Percentiles rank a stretch among this genome's conserved stretches.
Conservation (phyloP, 1,140 invertebrate species). For the Drosophila leontia region DNA sequence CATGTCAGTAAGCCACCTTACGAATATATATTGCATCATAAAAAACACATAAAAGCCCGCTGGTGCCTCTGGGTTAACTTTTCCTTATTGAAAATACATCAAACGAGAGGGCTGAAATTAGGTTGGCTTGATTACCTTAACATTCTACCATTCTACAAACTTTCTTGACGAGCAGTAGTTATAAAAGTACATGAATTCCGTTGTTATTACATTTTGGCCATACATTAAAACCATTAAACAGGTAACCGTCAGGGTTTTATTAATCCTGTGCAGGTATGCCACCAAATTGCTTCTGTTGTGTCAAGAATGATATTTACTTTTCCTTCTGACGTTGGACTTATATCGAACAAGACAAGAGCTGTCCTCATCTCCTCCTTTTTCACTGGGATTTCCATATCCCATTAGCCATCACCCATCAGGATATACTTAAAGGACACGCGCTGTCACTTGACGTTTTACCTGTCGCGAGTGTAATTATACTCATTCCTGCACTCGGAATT, state of each 20-base stretch:
- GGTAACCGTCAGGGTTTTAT: constrained; percentile 2
- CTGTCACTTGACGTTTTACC: constrained; percentile 57
- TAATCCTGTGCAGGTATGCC: constrained; percentile 5
- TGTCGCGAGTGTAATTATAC: constrained; percentile 42
- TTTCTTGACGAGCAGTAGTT: constrained; percentile 18
- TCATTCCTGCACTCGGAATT: constrained; percentile 22
- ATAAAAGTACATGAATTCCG: background rate
- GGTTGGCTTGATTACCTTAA: background rate
- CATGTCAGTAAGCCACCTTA: background rate
- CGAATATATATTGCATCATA: constrained; percentile 29
- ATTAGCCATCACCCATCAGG: constrained; percentile 51
- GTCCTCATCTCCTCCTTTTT: background rate
- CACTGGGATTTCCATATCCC: constrained; percentile 36
- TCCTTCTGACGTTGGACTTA: background rate
- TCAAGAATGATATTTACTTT: constrained; percentile 11
- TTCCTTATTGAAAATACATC: constrained; percentile 18
- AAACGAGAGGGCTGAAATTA: constrained; percentile 12
- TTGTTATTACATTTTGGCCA: constrained; percentile 6
- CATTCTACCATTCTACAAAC: constrained; percentile 3
- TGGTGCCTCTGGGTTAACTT: constrained; percentile 6
- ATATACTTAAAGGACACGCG: constrained; percentile 47
- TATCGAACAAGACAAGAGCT: constrained; percentile 3
- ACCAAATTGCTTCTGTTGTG: background rate
- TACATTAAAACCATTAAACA: constrained; percentile 4
- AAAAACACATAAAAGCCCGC: constrained; percentile 17